phyloP scores from a whole-genome alignment of 1,140 invertebrate species.

The Musca domestica region DNA sequence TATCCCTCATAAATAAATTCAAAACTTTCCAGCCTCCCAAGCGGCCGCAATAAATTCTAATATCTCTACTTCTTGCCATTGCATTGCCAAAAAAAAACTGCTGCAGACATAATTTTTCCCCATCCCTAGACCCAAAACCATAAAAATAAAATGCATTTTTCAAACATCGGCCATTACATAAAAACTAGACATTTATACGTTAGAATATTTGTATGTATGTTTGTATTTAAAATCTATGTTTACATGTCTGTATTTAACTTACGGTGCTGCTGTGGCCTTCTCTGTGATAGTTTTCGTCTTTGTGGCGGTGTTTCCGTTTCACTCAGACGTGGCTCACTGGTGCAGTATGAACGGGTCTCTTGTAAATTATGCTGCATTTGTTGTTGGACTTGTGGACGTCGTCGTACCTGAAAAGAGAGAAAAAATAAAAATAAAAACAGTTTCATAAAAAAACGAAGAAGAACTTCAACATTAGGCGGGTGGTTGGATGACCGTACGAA shows the following conservation, averaged over 20 bases:
- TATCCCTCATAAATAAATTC: too few relatives aligned
- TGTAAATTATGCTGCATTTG: constrained; percentile 47
- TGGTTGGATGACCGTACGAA: neutral
- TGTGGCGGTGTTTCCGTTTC: constrained; percentile 53
- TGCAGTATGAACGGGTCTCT: constrained; percentile 49
- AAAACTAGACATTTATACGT: too few relatives aligned
- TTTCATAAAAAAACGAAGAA: neutral
- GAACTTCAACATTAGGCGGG: neutral
- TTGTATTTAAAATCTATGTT: neutral
- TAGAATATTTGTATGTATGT: neutral
- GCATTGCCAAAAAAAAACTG: too few relatives aligned
- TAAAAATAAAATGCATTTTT: too few relatives aligned
- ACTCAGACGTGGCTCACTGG: constrained; percentile 50
- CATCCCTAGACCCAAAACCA: too few relatives aligned
- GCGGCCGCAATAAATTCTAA: too few relatives aligned
- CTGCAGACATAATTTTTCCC: too few relatives aligned
- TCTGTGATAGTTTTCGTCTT: constrained; percentile 56
- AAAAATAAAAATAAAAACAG: constrained; percentile 11
- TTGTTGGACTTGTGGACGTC: constrained; percentile 47
- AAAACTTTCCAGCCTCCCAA: too few relatives aligned
- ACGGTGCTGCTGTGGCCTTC: constrained; percentile 55
- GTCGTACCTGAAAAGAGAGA: constrained; percentile 40
- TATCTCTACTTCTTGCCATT: too few relatives aligned
- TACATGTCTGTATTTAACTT: constrained; percentile 29
- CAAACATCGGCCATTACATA: too few relatives aligned